A percentile compares a stretch with the other conserved stretches of the same genome.
phyloP scores from a whole-genome alignment of 92 coral and sea anemone species.

The Epizoanthus illoricatus region DNA sequence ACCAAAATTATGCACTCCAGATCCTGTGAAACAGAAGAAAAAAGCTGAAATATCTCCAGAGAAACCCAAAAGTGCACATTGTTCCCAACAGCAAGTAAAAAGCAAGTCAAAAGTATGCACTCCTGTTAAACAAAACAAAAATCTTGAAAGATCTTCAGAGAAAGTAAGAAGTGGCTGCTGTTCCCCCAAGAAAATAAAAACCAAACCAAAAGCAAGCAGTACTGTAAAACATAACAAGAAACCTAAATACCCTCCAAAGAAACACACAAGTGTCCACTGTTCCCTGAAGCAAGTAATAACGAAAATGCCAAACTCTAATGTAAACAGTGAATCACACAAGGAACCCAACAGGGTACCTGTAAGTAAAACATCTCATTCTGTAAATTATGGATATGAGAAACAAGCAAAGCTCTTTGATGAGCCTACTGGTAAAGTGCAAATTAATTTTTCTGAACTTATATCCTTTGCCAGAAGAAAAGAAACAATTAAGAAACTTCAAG shows the following conservation, averaged over 20 bases:
- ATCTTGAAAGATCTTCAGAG: neutral
- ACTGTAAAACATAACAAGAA: neutral
- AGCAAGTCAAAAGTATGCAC: neutral
- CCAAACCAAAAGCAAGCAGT: neutral
- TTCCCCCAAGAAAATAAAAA: neutral
- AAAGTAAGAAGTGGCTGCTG: neutral
- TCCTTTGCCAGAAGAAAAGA: constrained; percentile 1
- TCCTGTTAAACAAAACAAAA: neutral
- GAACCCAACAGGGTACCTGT: neutral
- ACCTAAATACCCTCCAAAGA: neutral
- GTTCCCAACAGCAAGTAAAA: neutral
- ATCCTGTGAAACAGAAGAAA: neutral
- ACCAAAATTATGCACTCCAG: neutral
- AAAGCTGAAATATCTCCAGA: neutral
- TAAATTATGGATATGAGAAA: neutral
- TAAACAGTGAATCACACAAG: neutral
- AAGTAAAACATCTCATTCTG: too few species aligned
- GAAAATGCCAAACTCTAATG: neutral
- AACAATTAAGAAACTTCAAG: too few species aligned
- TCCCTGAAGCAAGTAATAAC: neutral
- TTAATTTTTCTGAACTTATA: neutral
- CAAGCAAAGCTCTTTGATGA: neutral
- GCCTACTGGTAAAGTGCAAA: neutral
- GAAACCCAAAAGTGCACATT: neutral
- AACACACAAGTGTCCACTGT: constrained; percentile 1